Conservation (phyloP, 1,140 invertebrate genomes). For the Lepidurus couesii region DNA sequence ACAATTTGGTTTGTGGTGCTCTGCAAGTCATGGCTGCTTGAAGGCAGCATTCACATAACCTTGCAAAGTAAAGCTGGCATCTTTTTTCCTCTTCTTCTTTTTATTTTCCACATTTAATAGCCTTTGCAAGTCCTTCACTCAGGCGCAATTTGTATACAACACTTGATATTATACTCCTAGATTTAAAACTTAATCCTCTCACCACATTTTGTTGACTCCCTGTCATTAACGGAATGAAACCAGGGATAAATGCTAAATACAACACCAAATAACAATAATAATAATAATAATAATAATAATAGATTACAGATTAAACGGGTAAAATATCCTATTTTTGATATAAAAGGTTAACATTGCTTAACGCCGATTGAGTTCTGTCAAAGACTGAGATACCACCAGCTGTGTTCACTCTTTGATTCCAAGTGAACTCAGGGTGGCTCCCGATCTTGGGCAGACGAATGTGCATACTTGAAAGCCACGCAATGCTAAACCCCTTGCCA, state of each 20-base stretch:
- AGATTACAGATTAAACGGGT: neutral
- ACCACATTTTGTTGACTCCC: no score
- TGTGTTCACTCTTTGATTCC: conserved; percentile 82
- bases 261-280: neutral
- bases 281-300: no score
- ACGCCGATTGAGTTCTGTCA: conserved; percentile 32
- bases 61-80: neutral
- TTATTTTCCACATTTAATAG: neutral
- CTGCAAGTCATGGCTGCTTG: neutral
- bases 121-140: neutral
- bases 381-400: conserved; percentile 95
- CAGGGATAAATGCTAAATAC: no score
- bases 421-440: conserved; percentile 93
- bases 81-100: neutral
- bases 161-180: no score
- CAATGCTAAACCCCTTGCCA: neutral
- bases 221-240: no score
- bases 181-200: no score
- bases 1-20: neutral
- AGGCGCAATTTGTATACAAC: neutral
- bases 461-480: no score
- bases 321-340: neutral
- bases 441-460: conserved; percentile 53
- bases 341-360: neutral
- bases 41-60: neutral